Evolutionary conservation across 1,140 invertebrate species (phyloP), one percentile per base, ranked within the genome.

Genomic region (Aethina tumida): DNA sequence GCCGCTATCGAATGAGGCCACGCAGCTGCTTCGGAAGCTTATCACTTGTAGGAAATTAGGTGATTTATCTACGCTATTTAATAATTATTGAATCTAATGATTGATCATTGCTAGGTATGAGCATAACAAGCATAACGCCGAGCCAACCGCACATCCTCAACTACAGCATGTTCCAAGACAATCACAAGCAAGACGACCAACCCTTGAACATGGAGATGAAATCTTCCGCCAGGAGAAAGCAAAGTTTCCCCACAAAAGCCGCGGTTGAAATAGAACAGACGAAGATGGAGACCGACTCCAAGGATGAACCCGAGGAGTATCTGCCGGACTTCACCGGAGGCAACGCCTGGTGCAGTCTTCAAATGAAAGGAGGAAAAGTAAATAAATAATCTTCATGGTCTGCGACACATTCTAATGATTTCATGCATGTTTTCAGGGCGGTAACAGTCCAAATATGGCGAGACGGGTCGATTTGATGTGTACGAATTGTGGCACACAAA

Each of bases 401-500:
- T n/a, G n/a, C n/a, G 28, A 17, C 30, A 28, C 27, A 41, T 19
- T n/a, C 9, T 5, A 7, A 38, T 12, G 27, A 30, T 10, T 9
- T 17, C 14, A 31, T 34, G 9, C 17, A 33, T 33, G 4, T 34
- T 26, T 34, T 24, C 24, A 56, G 52, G 43, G 50, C 24, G 47
- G 43, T 24, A 12, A 8, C 22, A 24, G 22, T 24, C 7, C 7
- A 8, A 45, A 49, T 3, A 42, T 59, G 21, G 60, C 60, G 14
- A 59, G 66, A 35, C 65, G 77, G 43, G 74, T 82, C 19, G 81
- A 85, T 55, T 71, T 85, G 53, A 71, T 76, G 9, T 87, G 84
- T 62, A 81, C 75, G 44, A 87, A 87, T 64, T 87, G 84, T 62
- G 83, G 83, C 28, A 94, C 90, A 1, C 77, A 81, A 59, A 91